phyloP scores from a whole-genome alignment of 2,797 vertebrate genomes.

The Dicrostonyx torquatus region DNA sequence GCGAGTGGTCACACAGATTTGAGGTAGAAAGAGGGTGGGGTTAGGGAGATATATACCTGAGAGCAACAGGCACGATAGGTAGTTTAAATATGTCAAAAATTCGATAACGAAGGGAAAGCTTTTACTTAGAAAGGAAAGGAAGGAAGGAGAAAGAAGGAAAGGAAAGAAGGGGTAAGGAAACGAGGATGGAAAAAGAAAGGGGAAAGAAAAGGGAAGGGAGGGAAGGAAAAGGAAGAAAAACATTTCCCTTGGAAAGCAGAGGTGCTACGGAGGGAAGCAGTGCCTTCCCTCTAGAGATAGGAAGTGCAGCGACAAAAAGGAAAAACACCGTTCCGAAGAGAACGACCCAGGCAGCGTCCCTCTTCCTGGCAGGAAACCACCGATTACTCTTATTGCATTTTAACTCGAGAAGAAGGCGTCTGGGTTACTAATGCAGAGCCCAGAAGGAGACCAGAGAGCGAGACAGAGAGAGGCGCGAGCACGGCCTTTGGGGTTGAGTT shows the following conservation, averaged over 20 bases:
- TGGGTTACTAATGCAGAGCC: not conserved
- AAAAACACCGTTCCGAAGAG: constrained; percentile 1
- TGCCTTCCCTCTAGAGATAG: constrained; percentile 15
- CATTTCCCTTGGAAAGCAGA: constrained; percentile 47
- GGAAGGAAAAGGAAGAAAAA: not conserved
- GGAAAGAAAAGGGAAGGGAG: not conserved
- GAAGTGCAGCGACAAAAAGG: constrained; percentile 65
- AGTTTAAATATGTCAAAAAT: constrained; percentile 87
- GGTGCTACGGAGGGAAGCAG: not conserved
- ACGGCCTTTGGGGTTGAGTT: not conserved
- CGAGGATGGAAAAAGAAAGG: constrained; percentile 17
- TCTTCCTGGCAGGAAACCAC: constrained; percentile 41
- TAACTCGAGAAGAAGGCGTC: not conserved
- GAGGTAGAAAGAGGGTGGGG: constrained; percentile 87
- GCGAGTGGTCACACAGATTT: constrained; percentile 86
- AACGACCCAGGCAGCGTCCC: not conserved
- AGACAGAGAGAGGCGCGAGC: not conserved
- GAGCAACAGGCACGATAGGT: constrained; percentile 86
- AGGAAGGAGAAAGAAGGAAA: not conserved
- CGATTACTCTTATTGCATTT: constrained; percentile 70
- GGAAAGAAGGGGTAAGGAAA: not conserved
- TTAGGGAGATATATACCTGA: constrained; percentile 65
- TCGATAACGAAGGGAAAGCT: constrained; percentile 69
- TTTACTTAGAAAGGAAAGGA: constrained; percentile 79
- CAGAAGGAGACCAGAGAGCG: not conserved